Conservation (phyloP, 1,140 invertebrate genomes). For the Bombyx mandarina region DNA sequence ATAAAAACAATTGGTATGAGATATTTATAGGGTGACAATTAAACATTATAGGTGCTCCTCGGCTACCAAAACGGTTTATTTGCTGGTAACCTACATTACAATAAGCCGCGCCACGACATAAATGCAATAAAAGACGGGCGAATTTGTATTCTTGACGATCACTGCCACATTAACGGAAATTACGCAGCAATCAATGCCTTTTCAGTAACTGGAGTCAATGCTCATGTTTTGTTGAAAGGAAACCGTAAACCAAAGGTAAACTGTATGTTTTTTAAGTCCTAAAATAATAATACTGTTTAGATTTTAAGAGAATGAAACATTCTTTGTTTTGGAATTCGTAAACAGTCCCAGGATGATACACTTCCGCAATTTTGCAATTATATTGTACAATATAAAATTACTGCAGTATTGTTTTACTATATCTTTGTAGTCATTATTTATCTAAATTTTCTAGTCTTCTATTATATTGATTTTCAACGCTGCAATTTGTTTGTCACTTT, state of each 20-base stretch:
- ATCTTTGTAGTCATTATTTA: background rate
- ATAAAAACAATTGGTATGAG: background rate
- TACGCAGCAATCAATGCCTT: conserved; percentile 14
- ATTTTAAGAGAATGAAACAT: background rate
- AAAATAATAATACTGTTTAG: conserved; percentile 1
- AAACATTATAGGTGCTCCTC: conserved; percentile 20
- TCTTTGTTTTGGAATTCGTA: background rate
- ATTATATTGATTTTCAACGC: too few species aligned
- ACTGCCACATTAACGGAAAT: conserved; percentile 11
- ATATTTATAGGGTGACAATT: background rate
- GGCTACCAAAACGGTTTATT: conserved; percentile 28
- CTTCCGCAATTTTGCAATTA: background rate
- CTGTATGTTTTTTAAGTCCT: background rate
- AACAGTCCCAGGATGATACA: too few species aligned
- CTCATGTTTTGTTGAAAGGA: conserved; percentile 28
- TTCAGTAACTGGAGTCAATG: conserved; percentile 28
- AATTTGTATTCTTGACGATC: conserved; percentile 21
- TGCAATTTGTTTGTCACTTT: background rate
- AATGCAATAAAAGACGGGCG: conserved; percentile 20
- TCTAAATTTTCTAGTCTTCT: too few species aligned
- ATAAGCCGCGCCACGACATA: conserved; percentile 22
- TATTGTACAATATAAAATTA: background rate
- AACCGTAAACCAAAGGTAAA: conserved; percentile 26
- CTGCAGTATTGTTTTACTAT: background rate
- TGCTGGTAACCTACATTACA: conserved; percentile 30